phyloP scores from a whole-genome alignment of 2,797 vertebrate genomes.

The Alosa sapidissima region DNA sequence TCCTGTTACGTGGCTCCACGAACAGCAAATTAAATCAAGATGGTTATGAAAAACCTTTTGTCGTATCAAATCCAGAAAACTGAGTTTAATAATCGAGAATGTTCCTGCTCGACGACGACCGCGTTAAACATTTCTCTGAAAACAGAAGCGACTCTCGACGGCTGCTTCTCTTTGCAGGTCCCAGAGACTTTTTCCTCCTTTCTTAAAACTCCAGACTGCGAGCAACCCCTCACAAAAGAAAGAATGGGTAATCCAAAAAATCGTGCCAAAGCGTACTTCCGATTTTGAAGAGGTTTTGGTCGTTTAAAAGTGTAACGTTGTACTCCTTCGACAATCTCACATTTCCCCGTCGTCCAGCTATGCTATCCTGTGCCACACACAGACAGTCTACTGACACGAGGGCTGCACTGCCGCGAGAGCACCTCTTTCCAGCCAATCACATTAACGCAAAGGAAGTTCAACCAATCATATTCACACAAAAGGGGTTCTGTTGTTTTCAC shows the following conservation, averaged over 20 bases:
- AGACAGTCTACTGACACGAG: constrained; percentile 83
- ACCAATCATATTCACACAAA: constrained; percentile 49
- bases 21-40: constrained; percentile 29
- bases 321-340: constrained; percentile 58
- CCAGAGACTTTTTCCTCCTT: constrained; percentile 66
- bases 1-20: constrained; percentile 26
- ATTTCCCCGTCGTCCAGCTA: constrained; percentile 65
- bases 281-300: constrained; percentile 46
- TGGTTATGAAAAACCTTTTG: neutral
- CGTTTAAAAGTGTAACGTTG: constrained; percentile 63
- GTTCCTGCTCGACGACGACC: constrained; percentile 51
- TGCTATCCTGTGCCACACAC: constrained; percentile 81
- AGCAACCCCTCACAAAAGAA: constrained; percentile 62
- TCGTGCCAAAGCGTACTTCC: constrained; percentile 37
- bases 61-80: constrained; percentile 27
- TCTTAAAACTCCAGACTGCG: constrained; percentile 60
- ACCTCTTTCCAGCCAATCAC: constrained; percentile 74
- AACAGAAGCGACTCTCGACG: constrained; percentile 29
- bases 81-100: constrained; percentile 47
- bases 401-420: constrained; percentile 82
- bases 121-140: constrained; percentile 64
- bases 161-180: constrained; percentile 58
- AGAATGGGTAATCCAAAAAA: constrained; percentile 43
- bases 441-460: constrained; percentile 32
- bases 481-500: constrained; percentile 53